Evolutionary conservation across 2,113 vertebrate genomes (phyloP), one percentile per base, ranked within the genome.

Genomic region (Peromyscus polionotus): DNA sequence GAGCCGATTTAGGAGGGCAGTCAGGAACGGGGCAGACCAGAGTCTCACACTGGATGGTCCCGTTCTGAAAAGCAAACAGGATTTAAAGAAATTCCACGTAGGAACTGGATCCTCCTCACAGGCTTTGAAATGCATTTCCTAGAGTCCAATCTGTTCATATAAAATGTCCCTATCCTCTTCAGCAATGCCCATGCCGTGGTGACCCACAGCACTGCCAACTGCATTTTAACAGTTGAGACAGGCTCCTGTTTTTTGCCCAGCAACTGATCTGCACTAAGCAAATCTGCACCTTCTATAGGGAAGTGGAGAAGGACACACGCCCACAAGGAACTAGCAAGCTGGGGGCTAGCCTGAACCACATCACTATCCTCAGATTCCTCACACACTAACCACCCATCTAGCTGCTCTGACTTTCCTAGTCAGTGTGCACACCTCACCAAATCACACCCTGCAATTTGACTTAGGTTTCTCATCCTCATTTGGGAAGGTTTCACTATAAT

Each of bases 41-140:
- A 97, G 98, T 99, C 98, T 99, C 99, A 0, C 99, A 99, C 68
- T 99, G 99, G 96, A 99, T 98, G 0, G 99, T 99, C 48, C 99
- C 99, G 0, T 99, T 99, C 99, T 99, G 98, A 96, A 86, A 98
- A 97, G 93, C 98, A 98, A 36, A 98, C 5, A 75, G 91, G 16
- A 97, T 72, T 84, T 88, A 81, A 70, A 94, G 7, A 95, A 95
- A 48, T 93, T 85, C 79, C 79, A 3, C 88, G 22, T 54, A 96
- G 36, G 57, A 92, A 77, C 92, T 91, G 95, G 45, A 79, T 76
- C 51, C 80, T 95, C 90, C 51, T 80, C 45, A 91, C 45, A 13
- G 88, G 63, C 72, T 95, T 91, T 93, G 88, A 51, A 89, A 94
- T 93, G 36, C 86, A 86, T 84, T 97, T 96, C 97, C 97, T 94